Evolutionary conservation across 2,888 invertebrate species (phyloP), one percentile per base, ranked within the genome.

Genomic region (Nemurella pictetii): DNA sequence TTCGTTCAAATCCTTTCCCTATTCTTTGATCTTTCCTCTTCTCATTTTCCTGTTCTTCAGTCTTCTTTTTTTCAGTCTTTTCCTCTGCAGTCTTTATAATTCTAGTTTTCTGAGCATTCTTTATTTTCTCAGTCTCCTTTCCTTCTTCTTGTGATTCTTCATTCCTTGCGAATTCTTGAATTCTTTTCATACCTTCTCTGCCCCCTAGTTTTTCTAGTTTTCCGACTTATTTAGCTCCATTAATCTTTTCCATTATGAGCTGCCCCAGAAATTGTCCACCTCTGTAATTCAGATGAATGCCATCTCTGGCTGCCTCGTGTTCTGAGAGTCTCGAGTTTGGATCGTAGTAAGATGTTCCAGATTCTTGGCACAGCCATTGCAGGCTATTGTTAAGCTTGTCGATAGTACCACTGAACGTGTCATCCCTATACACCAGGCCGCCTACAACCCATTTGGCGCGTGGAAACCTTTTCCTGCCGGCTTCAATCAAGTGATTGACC

Each of bases 201-300:
- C 55, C 55, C 55, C 55, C 55, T 7, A 15, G 55, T 20, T 55
- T 55, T 55, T 55, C 20, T 20, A 55, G 55, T 55, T 55, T 55
- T 55, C 55, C 55, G 55, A 55, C 55, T 55, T 55, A 7, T 35
- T 35, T 2, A 55, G 55, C 55, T 55, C 55, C 55, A 3, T n/a
- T 12, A 30, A 78, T 78, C 28, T 29, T n/a, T 29, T 78, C 78
- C 29, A 78, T 28, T 78, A 78, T 78, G n/a, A 78, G 30, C 77
- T 29, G 78, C 4, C 29, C 78, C 30, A 78, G 30, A 30, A 29
- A 78, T 30, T 78, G 30, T 5, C 78, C 30, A 30, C 78, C 78
- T 78, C 78, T 78, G 29, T 28, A 28, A n/a, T 78, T 78, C 15
- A 78, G 78, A 29, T 78, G 78, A 28, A 78, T n/a, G 29, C 78